These are phyloP conservation scores for Muraenolepis orangiensis DNA, from an alignment of 2,797 vertebrate species.

Conservation along the genomic window DNA sequence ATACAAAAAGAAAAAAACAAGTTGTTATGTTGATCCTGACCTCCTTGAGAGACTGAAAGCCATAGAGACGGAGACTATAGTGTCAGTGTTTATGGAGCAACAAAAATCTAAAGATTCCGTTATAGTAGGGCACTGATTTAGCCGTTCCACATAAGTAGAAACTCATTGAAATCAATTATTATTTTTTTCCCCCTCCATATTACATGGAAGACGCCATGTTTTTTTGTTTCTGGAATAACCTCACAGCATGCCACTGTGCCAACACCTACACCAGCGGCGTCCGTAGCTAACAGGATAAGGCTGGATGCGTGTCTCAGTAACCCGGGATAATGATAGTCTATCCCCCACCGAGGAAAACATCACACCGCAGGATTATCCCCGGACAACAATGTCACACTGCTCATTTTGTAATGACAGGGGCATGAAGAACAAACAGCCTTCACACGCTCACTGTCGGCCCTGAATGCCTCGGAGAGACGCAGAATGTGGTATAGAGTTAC, in stretches of 20 bases:
- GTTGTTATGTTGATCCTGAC: not conserved
- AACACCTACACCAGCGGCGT: not conserved
- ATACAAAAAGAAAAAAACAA: not conserved
- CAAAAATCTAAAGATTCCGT: not conserved
- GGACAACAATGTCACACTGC: not conserved
- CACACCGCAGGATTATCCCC: not conserved
- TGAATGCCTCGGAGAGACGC: not conserved
- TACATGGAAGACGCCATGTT: not conserved
- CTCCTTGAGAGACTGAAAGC: not conserved
- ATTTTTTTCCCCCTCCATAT: not conserved
- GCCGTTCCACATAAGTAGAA: conserved; percentile 4
- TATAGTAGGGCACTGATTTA: not conserved
- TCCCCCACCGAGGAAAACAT: not conserved
- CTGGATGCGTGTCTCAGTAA: not conserved
- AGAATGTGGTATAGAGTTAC: not conserved
- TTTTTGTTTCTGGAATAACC: not conserved
- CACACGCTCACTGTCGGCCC: not conserved
- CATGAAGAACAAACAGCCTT: not conserved
- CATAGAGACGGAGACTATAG: not conserved
- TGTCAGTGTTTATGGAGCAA: not conserved
- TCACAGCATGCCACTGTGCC: not conserved
- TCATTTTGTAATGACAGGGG: not conserved
- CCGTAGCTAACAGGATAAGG: not conserved
- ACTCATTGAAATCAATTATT: not conserved
- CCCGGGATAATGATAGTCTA: not conserved